These are phyloP conservation scores for Drosophila asahinai DNA, from an alignment of 1,140 invertebrate genomes.

Conservation along the genomic window DNA sequence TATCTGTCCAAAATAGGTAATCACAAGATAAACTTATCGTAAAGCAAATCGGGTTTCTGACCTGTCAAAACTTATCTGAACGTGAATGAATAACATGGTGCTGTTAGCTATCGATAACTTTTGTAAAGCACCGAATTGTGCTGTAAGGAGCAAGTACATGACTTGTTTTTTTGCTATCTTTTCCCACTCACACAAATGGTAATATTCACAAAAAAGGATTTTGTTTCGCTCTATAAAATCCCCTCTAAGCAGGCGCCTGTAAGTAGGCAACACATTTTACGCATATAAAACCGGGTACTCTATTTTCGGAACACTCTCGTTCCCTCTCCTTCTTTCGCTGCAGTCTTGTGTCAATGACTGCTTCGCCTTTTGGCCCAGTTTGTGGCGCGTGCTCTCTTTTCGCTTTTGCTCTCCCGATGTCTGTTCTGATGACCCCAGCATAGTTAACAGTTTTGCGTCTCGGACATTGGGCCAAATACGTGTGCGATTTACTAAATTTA, in stretches of 20 bases:
- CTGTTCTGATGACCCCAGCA: slow-evolving; percentile 68
- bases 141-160: no score
- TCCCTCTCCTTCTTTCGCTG: slow-evolving; percentile 5
- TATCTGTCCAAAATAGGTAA: no score
- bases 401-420: slow-evolving; percentile 1
- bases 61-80: no score
- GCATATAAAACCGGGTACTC: not conserved
- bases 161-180: no score
- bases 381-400: slow-evolving; percentile 20
- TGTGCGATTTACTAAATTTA: slow-evolving; percentile 81
- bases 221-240: not conserved
- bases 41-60: no score
- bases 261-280: not conserved
- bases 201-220: no score
- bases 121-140: no score
- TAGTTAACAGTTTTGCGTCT: slow-evolving; percentile 71
- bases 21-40: no score
- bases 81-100: no score
- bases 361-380: slow-evolving; percentile 81
- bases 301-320: not conserved
- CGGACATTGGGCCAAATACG: slow-evolving; percentile 81
- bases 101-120: no score
- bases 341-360: slow-evolving; percentile 73
- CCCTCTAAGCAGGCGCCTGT: not conserved
- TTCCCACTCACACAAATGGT: no score